These are phyloP conservation scores for Thunnus maccoyii DNA, from an alignment of 2,113 vertebrate species.

Conservation along the genomic window DNA sequence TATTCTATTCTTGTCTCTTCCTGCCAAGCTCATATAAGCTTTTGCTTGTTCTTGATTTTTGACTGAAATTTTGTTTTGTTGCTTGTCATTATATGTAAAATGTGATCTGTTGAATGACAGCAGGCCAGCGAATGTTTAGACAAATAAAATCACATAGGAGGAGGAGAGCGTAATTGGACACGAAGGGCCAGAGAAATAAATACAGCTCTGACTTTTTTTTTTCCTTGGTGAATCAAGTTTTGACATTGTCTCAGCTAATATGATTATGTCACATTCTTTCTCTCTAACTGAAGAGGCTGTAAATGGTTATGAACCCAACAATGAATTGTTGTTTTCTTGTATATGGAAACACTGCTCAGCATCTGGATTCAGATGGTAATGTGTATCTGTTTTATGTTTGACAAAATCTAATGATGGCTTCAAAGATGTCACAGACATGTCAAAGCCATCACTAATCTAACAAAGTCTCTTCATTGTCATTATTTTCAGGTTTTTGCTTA, in stretches of 20 bases:
- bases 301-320: background rate
- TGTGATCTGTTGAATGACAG: conserved; percentile 12
- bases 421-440: conserved; percentile 14
- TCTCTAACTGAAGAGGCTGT: background rate
- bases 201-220: background rate
- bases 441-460: background rate
- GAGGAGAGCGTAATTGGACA: background rate
- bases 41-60: conserved; percentile 19
- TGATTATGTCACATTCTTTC: conserved; percentile 1
- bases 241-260: conserved; percentile 12
- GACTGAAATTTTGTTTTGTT: conserved; percentile 18
- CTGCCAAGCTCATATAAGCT: conserved; percentile 40
- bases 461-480: background rate
- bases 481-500: background rate
- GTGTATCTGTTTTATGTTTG: conserved; percentile 40
- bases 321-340: background rate
- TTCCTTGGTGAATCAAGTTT: conserved; percentile 1
- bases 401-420: conserved; percentile 14
- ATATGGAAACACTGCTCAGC: background rate
- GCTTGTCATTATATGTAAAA: background rate
- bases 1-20: conserved; percentile 5
- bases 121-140: conserved; percentile 25
- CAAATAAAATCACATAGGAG: conserved; percentile 22
- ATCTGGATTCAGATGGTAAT: background rate
- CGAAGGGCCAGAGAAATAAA: background rate